phyloP scores from a whole-genome alignment of 2,797 vertebrate species.

The Neomorphus geoffroyi region DNA sequence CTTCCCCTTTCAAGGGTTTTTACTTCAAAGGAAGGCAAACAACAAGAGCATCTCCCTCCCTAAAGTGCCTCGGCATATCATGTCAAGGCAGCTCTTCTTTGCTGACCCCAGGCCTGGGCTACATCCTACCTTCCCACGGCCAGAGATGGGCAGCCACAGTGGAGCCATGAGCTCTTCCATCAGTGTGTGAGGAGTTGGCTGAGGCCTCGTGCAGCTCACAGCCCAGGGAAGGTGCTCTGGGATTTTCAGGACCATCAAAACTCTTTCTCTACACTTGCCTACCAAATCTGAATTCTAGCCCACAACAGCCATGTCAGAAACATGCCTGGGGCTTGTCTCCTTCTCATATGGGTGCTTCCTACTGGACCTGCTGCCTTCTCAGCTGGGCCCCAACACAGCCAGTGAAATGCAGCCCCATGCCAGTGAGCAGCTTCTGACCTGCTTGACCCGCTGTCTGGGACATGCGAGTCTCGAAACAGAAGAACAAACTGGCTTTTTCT shows the following conservation, averaged over 20 bases:
- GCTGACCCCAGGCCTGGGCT: neutral
- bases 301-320: neutral
- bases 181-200: rapidly evolving
- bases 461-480: neutral
- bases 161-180: rapidly evolving
- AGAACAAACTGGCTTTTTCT: neutral
- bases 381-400: neutral
- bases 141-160: neutral
- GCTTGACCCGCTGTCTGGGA: neutral
- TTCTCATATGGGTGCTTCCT: neutral
- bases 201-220: rapidly evolving
- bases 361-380: neutral
- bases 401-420: rapidly evolving
- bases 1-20: neutral
- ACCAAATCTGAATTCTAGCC: neutral
- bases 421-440: neutral
- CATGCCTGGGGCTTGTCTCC: neutral
- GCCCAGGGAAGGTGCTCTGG: neutral
- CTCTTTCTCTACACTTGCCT: neutral
- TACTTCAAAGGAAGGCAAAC: constrained; percentile 21
- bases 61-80: neutral
- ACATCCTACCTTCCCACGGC: neutral
- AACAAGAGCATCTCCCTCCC: neutral
- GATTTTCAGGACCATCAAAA: neutral
- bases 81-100: neutral